Evolutionary conservation across 2,888 invertebrate species (phyloP), one percentile per base, ranked within the genome.

Genomic region (Drosophila diplacantha): DNA sequence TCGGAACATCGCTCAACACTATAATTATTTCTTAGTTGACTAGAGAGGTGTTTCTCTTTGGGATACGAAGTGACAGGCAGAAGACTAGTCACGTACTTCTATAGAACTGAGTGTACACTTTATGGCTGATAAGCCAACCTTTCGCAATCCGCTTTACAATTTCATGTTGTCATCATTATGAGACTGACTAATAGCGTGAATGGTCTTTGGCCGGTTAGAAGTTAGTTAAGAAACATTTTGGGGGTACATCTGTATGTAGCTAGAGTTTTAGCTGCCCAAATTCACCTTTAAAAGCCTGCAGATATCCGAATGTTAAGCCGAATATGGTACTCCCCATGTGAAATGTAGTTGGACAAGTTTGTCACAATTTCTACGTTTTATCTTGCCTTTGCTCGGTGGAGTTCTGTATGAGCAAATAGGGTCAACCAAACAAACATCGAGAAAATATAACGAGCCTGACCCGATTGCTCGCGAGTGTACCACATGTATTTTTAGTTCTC

Each of bases 1-100:
- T 72, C 69, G 63, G 56, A 69, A 55, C 31, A 41, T 67, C 18
- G 41, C 60, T 53, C 56, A 67, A 60, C 50, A 59, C 54, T 49
- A 50, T 70, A 44, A 64, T 50, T 69, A 61, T 57, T 69, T 63
- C 35, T 47, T 12, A n/a, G 20, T 37, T 35, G 26, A n/a, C 29
- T 38, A 16, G 6, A 26, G 37, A 31, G 50, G 29, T 14, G 31
- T 49, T 56, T 56, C 50, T 50, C 50, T 50, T 18, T 16, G 26
- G 55, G 22, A 52, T 51, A 39, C 20, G 39, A 31, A 20, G 18
- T 18, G 8, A 9, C 46, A 35, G 29, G n/a, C 26, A 16, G 12
- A 29, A 5, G n/a, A 31, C 16, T 35, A 31, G 37, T 55, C 44
- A 59, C 44, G 26, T 38, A 37, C 29, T 22, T 37, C 35, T 14